phyloP scores from a whole-genome alignment of 2,797 vertebrate species.

The Champsocephalus esox region DNA sequence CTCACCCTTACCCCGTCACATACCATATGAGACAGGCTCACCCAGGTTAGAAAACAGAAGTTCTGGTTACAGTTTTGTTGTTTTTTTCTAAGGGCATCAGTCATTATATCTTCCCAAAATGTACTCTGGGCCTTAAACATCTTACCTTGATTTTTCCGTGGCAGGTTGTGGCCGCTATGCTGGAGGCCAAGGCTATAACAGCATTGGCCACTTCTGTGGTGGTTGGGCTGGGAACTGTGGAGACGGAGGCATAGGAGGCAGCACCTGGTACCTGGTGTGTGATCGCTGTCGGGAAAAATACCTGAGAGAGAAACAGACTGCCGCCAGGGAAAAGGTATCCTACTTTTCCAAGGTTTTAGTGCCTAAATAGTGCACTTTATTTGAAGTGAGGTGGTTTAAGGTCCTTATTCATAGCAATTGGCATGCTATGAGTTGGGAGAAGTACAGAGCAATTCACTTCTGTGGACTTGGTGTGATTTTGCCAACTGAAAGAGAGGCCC shows the following conservation, averaged over 20 bases:
- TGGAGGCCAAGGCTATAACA: slow-evolving; percentile 98
- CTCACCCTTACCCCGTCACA: slow-evolving; percentile 98
- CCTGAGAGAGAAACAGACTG: slow-evolving; percentile 96
- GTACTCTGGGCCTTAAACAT: not conserved
- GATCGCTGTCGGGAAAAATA: slow-evolving; percentile 98
- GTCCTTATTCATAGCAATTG: too few relatives aligned
- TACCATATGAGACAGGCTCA: slow-evolving; percentile 99
- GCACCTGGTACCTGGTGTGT: slow-evolving; percentile 99
- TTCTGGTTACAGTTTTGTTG: not conserved
- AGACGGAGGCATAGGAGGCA: slow-evolving; percentile 97
- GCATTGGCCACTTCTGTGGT: slow-evolving; percentile 98
- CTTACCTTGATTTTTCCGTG: slow-evolving; percentile 4
- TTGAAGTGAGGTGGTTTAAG: too few relatives aligned
- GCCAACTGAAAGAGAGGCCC: too few relatives aligned
- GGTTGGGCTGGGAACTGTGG: slow-evolving; percentile 99
- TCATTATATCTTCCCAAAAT: not conserved
- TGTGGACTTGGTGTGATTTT: too few relatives aligned
- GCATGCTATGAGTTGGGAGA: too few relatives aligned
- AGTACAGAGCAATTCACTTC: too few relatives aligned
- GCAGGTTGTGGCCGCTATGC: slow-evolving; percentile 98
- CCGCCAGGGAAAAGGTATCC: slow-evolving; percentile 95
- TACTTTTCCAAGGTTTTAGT: not conserved
- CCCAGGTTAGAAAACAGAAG: slow-evolving; percentile 87
- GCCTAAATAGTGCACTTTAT: too few relatives aligned
- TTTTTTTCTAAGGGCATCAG: too few relatives aligned